Evolutionary conservation across 2,797 vertebrate genomes (phyloP).

Genomic region (Coluber constrictor): DNA sequence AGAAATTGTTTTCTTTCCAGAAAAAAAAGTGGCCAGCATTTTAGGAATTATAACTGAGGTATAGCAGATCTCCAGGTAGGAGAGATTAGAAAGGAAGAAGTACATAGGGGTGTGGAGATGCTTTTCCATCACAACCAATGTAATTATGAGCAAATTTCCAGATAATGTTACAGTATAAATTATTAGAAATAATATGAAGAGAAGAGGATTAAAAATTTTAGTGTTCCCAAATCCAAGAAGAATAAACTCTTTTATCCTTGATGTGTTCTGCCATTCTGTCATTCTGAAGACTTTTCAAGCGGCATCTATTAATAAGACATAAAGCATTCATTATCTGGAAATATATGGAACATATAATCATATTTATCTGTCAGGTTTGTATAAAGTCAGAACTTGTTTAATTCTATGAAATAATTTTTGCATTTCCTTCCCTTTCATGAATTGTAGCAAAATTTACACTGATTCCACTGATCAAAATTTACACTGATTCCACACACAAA

Average conservation of each 20-base stretch:
- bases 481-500: not conserved
- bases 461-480: no score
- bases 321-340: not conserved
- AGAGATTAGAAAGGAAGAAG: slow-evolving; percentile 11
- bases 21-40: slow-evolving; percentile 20
- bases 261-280: not conserved
- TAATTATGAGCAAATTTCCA: not conserved
- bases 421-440: not conserved
- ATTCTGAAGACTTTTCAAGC: not conserved
- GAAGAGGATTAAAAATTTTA: slow-evolving; percentile 22
- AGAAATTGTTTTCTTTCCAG: slow-evolving; percentile 34
- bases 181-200: slow-evolving; percentile 19
- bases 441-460: not conserved
- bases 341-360: not conserved
- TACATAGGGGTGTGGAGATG: not conserved
- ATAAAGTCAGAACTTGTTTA: not conserved
- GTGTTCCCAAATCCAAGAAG: slow-evolving; percentile 25
- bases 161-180: not conserved
- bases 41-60: slow-evolving; percentile 20
- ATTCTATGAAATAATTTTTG: not conserved
- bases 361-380: not conserved
- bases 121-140: not conserved
- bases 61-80: slow-evolving; percentile 44
- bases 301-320: not conserved
- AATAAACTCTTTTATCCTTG: not conserved